Conservation (phyloP, 1,140 invertebrate genomes). For the Amphibalanus amphitrite region DNA sequence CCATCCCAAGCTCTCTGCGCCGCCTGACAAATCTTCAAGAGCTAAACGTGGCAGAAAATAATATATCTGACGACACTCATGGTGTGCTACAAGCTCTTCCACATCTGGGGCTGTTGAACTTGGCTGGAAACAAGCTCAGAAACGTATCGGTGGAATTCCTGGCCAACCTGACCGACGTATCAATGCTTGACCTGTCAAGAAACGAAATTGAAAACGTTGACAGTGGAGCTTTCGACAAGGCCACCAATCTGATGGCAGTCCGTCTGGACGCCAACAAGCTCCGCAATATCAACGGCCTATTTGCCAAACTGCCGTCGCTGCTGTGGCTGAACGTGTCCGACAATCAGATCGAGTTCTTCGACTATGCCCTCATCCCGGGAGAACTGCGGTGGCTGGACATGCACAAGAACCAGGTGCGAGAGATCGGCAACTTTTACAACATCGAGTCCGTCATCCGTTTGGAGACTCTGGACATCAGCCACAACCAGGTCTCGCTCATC, state of each 20-base stretch:
- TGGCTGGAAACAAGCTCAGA: constrained; percentile 73
- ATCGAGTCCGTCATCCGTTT: constrained; percentile 45
- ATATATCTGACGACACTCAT: constrained; percentile 51
- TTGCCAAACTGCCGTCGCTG: constrained; percentile 59
- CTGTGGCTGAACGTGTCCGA: constrained; percentile 81
- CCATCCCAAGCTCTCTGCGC: constrained; percentile 51
- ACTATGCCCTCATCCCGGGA: constrained; percentile 64
- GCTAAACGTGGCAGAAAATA: constrained; percentile 62
- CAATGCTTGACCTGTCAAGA: constrained; percentile 71
- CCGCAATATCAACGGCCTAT: constrained; percentile 64
- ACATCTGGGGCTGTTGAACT: constrained; percentile 50
- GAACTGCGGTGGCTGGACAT: constrained; percentile 75
- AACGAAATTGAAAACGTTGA: constrained; percentile 57
- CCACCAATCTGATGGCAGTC: constrained; percentile 62
- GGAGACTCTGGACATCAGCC: constrained; percentile 61
- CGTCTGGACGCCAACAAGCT: constrained; percentile 68
- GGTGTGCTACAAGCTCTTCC: constrained; percentile 51
- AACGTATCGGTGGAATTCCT: constrained; percentile 67
- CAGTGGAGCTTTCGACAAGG: constrained; percentile 53
- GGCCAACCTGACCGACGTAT: constrained; percentile 53
- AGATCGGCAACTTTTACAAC: constrained; percentile 62
- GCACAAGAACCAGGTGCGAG: constrained; percentile 67
- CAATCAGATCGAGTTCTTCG: constrained; percentile 75
- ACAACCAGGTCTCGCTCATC: constrained; percentile 54
- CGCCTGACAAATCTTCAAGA: constrained; percentile 55